Percentiles rank a stretch among this genome's conserved stretches.
phyloP scores from a whole-genome alignment of 2,113 vertebrate genomes.

The Rhinopomastus cyanomelas region DNA sequence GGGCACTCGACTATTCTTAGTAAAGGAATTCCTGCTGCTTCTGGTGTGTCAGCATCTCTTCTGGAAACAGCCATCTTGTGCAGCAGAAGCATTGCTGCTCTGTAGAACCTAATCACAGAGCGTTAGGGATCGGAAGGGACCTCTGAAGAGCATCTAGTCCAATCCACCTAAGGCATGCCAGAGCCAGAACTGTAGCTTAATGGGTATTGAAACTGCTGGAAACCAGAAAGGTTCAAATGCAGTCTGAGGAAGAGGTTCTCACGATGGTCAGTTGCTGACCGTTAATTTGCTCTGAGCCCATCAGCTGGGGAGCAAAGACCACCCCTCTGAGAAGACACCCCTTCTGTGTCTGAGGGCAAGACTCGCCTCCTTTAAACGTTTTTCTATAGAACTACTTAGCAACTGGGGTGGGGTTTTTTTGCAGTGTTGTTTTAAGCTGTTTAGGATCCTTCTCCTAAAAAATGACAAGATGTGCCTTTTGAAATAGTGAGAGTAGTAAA shows the following conservation, averaged over 20 bases:
- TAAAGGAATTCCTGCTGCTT: slow-evolving; percentile 38
- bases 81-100: not conserved
- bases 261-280: not conserved
- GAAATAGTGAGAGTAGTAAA: not conserved
- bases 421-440: not conserved
- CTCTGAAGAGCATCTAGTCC: too few relatives aligned
- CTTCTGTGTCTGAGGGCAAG: not conserved
- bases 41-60: slow-evolving; percentile 10
- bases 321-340: not conserved
- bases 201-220: not conserved
- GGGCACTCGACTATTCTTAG: not conserved
- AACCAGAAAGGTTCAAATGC: not conserved
- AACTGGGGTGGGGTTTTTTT: not conserved
- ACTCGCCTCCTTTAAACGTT: not conserved
- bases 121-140: too few relatives aligned
- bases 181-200: not conserved
- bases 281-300: not conserved
- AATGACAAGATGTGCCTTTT: not conserved
- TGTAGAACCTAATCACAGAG: too few relatives aligned
- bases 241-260: not conserved
- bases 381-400: not conserved
- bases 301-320: not conserved
- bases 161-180: not conserved
- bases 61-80: not conserved
- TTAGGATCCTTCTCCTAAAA: too few relatives aligned